Conservation (phyloP, 1,140 invertebrate genomes). For the Acromyrmex charruanus region DNA sequence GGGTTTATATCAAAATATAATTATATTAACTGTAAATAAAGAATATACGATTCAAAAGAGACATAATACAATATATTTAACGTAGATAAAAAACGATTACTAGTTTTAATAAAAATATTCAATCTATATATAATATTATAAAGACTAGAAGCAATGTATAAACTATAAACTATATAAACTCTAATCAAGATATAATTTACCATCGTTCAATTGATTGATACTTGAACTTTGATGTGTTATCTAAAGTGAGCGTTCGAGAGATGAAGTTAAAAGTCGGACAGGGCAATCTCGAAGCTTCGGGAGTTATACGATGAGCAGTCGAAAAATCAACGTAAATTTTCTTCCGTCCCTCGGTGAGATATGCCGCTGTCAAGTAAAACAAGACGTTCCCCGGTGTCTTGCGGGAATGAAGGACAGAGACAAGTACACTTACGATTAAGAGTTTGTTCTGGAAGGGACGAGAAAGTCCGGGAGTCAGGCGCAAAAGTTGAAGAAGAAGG, state of each 20-base stretch:
- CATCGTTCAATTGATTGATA: background rate
- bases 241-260: background rate
- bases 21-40: background rate
- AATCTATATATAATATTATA: background rate
- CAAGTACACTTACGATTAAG: conserved; percentile 56
- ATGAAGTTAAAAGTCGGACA: conserved; percentile 31
- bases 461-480: conserved; percentile 13
- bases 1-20: background rate
- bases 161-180: background rate
- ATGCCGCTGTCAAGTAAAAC: conserved; percentile 62
- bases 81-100: background rate
- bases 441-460: conserved; percentile 27
- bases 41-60: background rate
- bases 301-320: background rate
- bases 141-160: background rate
- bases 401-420: conserved; percentile 35
- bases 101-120: conserved; percentile 6
- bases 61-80: conserved; percentile 1
- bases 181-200: background rate
- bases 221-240: conserved; percentile 24
- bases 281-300: conserved; percentile 59
- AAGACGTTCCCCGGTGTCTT: conserved; percentile 43
- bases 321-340: conserved; percentile 73
- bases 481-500: conserved; percentile 9
- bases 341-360: conserved; percentile 57